Percentiles rank a stretch among this genome's conserved stretches.
These are phyloP conservation scores for Anser brachyrhynchus DNA, from an alignment of 2,113 vertebrate genomes.

Conservation along the genomic window DNA sequence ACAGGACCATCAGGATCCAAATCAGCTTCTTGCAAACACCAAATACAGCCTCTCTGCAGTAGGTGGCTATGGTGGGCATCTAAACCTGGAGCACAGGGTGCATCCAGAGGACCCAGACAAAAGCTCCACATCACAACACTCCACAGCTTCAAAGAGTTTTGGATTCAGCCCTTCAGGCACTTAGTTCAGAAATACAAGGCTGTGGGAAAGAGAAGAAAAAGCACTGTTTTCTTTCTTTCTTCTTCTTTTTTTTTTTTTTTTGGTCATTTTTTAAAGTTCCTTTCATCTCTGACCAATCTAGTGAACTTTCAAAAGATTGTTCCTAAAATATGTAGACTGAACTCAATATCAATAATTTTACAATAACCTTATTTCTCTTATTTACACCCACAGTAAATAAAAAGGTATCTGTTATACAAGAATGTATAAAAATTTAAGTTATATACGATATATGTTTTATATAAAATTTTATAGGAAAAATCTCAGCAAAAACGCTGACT, in stretches of 20 bases:
- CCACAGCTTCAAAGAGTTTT: background rate
- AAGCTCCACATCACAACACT: background rate
- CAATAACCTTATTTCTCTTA: background rate
- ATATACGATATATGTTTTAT: background rate
- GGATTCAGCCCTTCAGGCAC: background rate
- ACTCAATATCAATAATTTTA: background rate
- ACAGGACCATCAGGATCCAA: background rate
- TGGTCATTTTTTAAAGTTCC: background rate
- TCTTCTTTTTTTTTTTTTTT: background rate
- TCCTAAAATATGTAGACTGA: background rate
- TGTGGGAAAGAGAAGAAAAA: background rate
- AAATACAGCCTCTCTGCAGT: rapidly evolving
- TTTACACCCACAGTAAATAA: background rate
- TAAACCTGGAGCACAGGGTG: background rate
- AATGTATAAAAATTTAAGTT: background rate
- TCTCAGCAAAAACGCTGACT: background rate
- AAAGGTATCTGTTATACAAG: background rate
- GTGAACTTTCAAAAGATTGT: background rate
- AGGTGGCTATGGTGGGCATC: background rate
- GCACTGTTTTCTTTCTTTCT: background rate
- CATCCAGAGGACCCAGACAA: background rate
- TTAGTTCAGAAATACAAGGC: background rate
- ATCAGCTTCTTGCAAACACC: background rate
- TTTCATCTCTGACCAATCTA: background rate
- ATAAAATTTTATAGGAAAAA: background rate